Percentiles rank a stretch among this genome's conserved stretches.
These are phyloP conservation scores for Sycophaga agraensis DNA, from an alignment of 1,140 invertebrate genomes.

Conservation along the genomic window DNA sequence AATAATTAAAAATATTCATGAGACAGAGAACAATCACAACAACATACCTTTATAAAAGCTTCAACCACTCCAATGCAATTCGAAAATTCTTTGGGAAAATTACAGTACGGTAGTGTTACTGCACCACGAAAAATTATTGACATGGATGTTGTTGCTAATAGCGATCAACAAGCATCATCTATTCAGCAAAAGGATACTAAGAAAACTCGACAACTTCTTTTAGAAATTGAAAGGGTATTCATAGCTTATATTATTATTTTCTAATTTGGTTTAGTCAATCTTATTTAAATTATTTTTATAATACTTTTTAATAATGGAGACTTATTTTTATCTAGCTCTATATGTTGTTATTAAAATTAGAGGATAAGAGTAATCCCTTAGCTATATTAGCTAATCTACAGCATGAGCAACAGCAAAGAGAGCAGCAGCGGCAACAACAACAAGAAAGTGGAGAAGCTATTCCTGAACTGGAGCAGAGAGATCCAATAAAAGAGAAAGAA, in stretches of 20 bases:
- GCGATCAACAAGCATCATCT: conserved; percentile 55
- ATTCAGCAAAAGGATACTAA: conserved; percentile 58
- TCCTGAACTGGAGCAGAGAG: conserved; percentile 1
- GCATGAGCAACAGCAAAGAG: conserved; percentile 53
- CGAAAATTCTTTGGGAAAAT: conserved; percentile 87
- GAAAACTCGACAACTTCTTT: conserved; percentile 73
- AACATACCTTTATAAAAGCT: conserved; percentile 56
- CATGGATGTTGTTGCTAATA: conserved; percentile 74
- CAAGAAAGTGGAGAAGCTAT: conserved; percentile 16
- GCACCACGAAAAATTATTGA: conserved; percentile 93
- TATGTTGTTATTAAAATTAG: conserved; percentile 68
- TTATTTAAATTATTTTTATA: too few species aligned
- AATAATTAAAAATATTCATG: conserved; percentile 3
- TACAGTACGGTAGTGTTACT: conserved; percentile 86
- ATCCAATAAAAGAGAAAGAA: conserved; percentile 27
- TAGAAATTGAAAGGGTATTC: conserved; percentile 76
- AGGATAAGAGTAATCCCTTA: conserved; percentile 73
- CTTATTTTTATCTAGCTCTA: conserved; percentile 58
- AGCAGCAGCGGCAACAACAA: conserved; percentile 42
- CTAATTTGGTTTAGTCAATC: background rate
- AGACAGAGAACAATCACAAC: conserved; percentile 51
- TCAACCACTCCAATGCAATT: conserved; percentile 80
- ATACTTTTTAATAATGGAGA: background rate
- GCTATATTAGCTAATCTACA: conserved; percentile 65
- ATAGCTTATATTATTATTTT: conserved; percentile 3